phyloP scores from a whole-genome alignment of 2,888 invertebrate genomes.

The Eulithis testata region DNA sequence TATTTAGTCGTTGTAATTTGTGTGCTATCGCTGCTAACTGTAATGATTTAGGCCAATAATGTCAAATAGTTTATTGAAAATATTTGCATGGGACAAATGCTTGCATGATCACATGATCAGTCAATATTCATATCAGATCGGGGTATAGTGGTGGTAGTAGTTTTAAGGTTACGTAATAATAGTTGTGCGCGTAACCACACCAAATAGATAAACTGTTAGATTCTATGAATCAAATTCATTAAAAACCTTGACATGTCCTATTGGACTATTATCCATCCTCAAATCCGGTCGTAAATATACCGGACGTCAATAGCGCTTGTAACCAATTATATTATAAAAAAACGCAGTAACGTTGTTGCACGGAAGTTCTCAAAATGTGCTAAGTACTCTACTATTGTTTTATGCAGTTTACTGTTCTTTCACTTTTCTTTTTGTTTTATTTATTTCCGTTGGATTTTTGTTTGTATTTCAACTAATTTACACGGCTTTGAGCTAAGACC shows the following conservation, averaged over 20 bases:
- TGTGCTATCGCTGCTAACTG: no score
- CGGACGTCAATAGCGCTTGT: constrained; percentile 30
- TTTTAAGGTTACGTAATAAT: neutral
- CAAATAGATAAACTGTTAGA: neutral
- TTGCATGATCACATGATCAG: no score
- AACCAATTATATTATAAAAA: constrained; percentile 22
- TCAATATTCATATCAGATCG: no score
- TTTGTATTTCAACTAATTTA: no score
- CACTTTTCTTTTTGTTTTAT: neutral
- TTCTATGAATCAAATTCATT: constrained; percentile 2
- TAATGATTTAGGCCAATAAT: no score
- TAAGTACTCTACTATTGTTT: constrained; percentile 43
- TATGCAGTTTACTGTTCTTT: constrained; percentile 20
- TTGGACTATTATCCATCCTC: constrained; percentile 11
- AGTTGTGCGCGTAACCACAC: neutral
- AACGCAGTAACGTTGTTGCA: constrained; percentile 16
- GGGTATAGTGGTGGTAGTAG: neutral
- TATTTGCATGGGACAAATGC: no score
- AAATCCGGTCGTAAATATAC: constrained; percentile 18
- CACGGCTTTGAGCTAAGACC: no score
- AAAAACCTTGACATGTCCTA: constrained; percentile 24
- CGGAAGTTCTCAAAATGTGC: constrained; percentile 42
- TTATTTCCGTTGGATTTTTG: neutral
- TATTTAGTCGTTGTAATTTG: no score
- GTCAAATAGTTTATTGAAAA: no score